Percentiles rank a stretch among this genome's conserved stretches.
Evolutionary conservation across 64 coral and sea anemone genomes (phyloP).

Genomic region (Porites australiensis): DNA sequence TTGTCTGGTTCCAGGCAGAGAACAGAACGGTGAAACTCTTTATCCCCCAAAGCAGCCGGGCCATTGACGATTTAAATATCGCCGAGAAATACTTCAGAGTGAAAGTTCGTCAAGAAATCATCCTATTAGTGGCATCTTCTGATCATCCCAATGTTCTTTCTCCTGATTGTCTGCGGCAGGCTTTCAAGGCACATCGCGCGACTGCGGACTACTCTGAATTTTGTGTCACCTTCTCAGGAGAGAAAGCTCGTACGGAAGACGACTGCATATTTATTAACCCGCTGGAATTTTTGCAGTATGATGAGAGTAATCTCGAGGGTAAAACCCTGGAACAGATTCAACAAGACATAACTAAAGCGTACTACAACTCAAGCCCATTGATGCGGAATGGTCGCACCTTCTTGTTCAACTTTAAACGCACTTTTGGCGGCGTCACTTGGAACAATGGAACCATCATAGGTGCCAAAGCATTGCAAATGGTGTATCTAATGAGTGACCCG

Average conservation of each 20-base stretch:
- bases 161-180: constrained; percentile 57
- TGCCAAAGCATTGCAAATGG: constrained; percentile 69
- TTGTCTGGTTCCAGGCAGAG: constrained; percentile 76
- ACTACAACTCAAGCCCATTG: background rate
- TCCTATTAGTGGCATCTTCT: constrained; percentile 36
- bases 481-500: constrained; percentile 43
- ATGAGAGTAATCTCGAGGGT: constrained; percentile 25
- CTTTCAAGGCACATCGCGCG: constrained; percentile 42
- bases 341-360: constrained; percentile 19
- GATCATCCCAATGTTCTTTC: constrained; percentile 51
- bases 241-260: background rate
- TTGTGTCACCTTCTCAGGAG: constrained; percentile 42
- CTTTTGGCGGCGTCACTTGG: constrained; percentile 51
- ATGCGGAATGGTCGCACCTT: constrained; percentile 67
- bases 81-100: constrained; percentile 58
- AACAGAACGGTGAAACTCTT: constrained; percentile 80
- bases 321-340: constrained; percentile 39
- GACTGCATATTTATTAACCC: constrained; percentile 69
- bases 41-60: constrained; percentile 82
- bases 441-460: constrained; percentile 25
- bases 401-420: constrained; percentile 45
- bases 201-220: constrained; percentile 43
- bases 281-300: constrained; percentile 71
- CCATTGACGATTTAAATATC: constrained; percentile 79
- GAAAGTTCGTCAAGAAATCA: constrained; percentile 33